Conservation (phyloP, 2,888 invertebrate genomes). For the Polymixis lichenea region DNA sequence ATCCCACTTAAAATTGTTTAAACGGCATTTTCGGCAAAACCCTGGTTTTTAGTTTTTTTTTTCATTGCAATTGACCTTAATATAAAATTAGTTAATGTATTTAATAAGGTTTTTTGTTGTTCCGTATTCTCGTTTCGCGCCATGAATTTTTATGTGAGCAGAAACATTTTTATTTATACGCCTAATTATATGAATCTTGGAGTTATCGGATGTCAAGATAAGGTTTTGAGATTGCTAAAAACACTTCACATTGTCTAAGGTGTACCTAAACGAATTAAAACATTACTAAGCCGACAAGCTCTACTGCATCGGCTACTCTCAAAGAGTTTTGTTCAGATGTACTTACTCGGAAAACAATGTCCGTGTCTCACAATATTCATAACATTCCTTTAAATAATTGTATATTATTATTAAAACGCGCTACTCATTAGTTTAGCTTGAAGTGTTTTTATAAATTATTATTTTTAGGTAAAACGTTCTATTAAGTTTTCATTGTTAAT, state of each 20-base stretch:
- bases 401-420: no score
- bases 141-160: slow-evolving; percentile 61
- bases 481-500: no score
- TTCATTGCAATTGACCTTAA: slow-evolving; percentile 31
- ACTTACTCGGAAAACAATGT: not conserved
- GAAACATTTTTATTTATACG: slow-evolving; percentile 49
- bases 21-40: slow-evolving; percentile 1
- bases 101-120: slow-evolving; percentile 30
- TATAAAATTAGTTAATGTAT: slow-evolving; percentile 39
- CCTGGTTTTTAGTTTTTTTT: slow-evolving; percentile 27
- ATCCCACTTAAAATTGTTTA: not conserved
- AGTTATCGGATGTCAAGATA: slow-evolving; percentile 48
- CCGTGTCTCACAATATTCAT: not conserved
- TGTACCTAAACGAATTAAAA: slow-evolving; percentile 22
- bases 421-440: no score
- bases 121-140: slow-evolving; percentile 44
- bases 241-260: slow-evolving; percentile 20
- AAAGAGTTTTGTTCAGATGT: slow-evolving; percentile 12
- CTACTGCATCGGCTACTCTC: slow-evolving; percentile 8
- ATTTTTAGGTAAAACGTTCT: no score
- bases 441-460: no score
- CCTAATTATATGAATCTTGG: slow-evolving; percentile 46
- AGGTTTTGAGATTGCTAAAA: slow-evolving; percentile 36
- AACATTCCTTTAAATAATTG: not conserved
- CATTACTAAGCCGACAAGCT: slow-evolving; percentile 23